Conservation (phyloP, 2,797 vertebrate genomes). For the Adelosebastes latens region DNA sequence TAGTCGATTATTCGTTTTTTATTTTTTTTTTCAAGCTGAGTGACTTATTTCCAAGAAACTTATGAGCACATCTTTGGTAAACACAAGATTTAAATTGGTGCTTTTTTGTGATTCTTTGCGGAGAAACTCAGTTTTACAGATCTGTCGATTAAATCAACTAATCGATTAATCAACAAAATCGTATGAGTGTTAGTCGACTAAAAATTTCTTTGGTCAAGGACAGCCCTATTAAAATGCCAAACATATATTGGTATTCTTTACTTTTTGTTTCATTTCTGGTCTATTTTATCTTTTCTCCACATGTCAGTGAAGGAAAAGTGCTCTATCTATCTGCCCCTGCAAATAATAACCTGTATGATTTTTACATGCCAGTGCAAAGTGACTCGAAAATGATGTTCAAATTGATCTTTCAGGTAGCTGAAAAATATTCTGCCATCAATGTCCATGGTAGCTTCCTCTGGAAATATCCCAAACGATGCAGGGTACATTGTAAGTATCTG, state of each 20-base stretch:
- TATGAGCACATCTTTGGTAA: no score
- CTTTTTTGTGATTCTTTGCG: no score
- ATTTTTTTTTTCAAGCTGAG: no score
- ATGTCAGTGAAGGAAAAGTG: neutral
- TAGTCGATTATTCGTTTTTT: no score
- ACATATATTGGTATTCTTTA: neutral
- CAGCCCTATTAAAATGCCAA: no score
- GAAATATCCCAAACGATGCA: neutral
- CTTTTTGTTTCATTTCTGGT: neutral
- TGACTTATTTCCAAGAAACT: no score
- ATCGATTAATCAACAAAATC: no score
- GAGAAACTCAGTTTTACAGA: no score
- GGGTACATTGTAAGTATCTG: neutral
- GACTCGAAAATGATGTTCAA: neutral
- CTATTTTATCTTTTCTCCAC: neutral
- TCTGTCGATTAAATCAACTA: no score
- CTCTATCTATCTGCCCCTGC: neutral
- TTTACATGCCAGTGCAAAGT: slow-evolving; percentile 8
- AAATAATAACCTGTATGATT: slow-evolving; percentile 2
- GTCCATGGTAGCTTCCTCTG: neutral
- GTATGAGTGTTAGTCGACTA: no score
- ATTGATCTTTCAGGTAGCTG: neutral
- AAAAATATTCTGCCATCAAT: neutral
- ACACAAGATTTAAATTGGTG: no score
- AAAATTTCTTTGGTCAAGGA: no score